Conservation (phyloP, 30 jellyfish, hydroid and myxozoan genomes). For the Aurelia aurita region DNA sequence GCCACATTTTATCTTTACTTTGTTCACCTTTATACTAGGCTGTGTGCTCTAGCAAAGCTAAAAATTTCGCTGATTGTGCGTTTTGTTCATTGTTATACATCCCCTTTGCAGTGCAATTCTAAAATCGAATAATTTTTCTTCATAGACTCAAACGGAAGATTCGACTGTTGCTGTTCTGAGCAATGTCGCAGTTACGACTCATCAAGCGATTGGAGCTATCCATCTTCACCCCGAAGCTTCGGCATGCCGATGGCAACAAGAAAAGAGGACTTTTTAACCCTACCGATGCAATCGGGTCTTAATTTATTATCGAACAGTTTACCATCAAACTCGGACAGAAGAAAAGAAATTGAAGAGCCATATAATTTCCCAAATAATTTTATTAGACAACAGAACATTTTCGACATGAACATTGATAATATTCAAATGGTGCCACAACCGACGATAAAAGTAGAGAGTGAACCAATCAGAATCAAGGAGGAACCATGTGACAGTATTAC, state of each 20-base stretch:
- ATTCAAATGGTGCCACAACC: constrained; percentile 1
- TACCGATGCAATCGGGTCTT: constrained; percentile 24
- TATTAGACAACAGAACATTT: constrained; percentile 10
- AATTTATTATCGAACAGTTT: background rate
- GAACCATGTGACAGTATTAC: constrained; percentile 43
- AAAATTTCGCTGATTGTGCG: too few species aligned
- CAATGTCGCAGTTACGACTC: constrained; percentile 74
- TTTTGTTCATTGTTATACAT: too few species aligned
- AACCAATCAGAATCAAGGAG: background rate
- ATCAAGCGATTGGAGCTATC: constrained; percentile 72
- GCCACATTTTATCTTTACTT: too few species aligned
- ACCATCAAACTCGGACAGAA: too few species aligned
- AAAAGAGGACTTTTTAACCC: constrained; percentile 3
- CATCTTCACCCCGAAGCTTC: constrained; percentile 66
- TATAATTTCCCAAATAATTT: constrained; percentile 17
- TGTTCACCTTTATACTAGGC: too few species aligned
- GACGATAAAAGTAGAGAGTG: constrained; percentile 18
- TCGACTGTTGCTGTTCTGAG: constrained; percentile 69
- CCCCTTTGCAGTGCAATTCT: too few species aligned
- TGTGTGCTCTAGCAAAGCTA: too few species aligned
- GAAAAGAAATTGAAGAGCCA: background rate
- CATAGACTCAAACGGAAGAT: constrained; percentile 48
- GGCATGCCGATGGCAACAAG: constrained; percentile 48
- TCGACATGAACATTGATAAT: background rate
- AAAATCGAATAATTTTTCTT: too few species aligned